Evolutionary conservation across 2,113 vertebrate species (phyloP).

Genomic region (Ia io): DNA sequence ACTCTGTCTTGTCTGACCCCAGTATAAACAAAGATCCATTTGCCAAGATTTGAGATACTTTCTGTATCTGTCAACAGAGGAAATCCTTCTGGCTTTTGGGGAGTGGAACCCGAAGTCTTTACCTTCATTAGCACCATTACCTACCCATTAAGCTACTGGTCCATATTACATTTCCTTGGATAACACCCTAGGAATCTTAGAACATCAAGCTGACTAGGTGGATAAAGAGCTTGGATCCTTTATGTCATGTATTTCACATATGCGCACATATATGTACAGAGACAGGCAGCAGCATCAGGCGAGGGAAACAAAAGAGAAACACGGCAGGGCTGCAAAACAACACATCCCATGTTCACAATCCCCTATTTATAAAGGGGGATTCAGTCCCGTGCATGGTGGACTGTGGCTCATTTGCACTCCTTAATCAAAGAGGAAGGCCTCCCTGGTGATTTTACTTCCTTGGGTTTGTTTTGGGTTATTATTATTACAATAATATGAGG

Average conservation of each 20-base stretch:
- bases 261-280: not conserved
- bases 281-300: not conserved
- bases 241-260: accelerated
- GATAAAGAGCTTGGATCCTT: not conserved
- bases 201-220: no score
- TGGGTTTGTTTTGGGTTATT: not conserved
- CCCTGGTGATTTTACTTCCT: constrained; percentile 40
- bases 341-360: accelerated
- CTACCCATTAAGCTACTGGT: not conserved
- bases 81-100: not conserved
- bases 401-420: not conserved
- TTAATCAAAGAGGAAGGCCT: constrained; percentile 53
- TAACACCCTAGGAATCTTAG: not conserved
- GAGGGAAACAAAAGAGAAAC: not conserved
- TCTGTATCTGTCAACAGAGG: not conserved
- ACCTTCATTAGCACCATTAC: not conserved
- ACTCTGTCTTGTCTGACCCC: not conserved
- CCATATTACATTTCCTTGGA: not conserved
- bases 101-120: not conserved
- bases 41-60: not conserved
- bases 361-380: not conserved
- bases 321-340: not conserved
- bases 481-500: not conserved
- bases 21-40: not conserved
- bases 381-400: not conserved